Conservation (phyloP, 2,113 vertebrate genomes). For the Callipepla californica region DNA sequence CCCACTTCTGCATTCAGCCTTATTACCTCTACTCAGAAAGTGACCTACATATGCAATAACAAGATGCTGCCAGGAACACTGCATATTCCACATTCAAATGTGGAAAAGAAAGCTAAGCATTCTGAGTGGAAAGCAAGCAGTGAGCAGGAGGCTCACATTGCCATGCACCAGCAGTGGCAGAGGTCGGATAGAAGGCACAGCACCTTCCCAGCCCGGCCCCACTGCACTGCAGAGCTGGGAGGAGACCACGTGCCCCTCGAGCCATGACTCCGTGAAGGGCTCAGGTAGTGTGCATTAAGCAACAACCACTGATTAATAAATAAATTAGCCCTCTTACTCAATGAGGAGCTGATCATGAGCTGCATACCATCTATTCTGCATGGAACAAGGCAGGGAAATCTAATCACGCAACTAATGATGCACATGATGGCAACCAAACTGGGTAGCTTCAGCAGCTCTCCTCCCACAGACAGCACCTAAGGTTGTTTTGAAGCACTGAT, state of each 20-base stretch:
- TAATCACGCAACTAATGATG: neutral
- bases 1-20: neutral
- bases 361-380: neutral
- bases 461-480: neutral
- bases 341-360: neutral
- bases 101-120: neutral
- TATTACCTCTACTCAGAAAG: constrained; percentile 27
- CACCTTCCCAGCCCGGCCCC: neutral
- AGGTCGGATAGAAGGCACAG: neutral
- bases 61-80: constrained; percentile 24
- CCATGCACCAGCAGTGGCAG: neutral
- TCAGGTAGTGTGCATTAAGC: neutral
- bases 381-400: neutral
- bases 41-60: constrained; percentile 41
- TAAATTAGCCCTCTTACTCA: neutral
- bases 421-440: neutral
- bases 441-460: neutral
- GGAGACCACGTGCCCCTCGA: fast-evolving
- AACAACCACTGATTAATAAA: neutral
- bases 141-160: neutral
- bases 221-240: neutral
- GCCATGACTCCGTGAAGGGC: neutral
- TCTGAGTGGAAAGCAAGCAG: neutral
- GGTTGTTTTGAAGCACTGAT: neutral
- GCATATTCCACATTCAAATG: constrained; percentile 18